Evolutionary conservation across 2,113 vertebrate species (phyloP), one percentile per base, ranked within the genome.

Genomic region (Ovibos moschatus): DNA sequence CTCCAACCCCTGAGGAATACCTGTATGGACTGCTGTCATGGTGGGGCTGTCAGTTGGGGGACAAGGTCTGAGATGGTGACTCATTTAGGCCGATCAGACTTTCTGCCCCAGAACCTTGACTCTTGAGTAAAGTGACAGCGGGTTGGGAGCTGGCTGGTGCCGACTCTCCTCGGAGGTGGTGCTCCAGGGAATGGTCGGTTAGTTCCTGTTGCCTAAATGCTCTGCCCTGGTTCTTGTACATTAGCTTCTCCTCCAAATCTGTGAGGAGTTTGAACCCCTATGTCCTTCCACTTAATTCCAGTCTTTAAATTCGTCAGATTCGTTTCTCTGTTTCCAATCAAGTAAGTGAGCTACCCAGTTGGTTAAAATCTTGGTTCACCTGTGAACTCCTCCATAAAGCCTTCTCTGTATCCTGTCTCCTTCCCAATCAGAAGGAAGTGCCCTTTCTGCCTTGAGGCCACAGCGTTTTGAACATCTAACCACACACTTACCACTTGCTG

Each of bases 1-100:
- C 5, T 4, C 1, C 7, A 43, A 7, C 53, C 74, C 30, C 9
- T 11, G n/a, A 11, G 47, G 58, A 47, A 21, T 11, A 3, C n/a
- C 28, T 82, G 16, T 62, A 6, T 3, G 2, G 21, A 0, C 0
- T 14, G 2, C n/a, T 45, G 0, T 64, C n/a, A 1, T 55, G 13
- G 30, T 27, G 55, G 33, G 19, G 47, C 40, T 76, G 11, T 71
- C 33, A 30, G 16, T 1, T 51, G 36, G 21, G 58, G 30, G 19
- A 1, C 4, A 3, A 64, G 40, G 28, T 58, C 10, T 82, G 71
- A 50, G 50, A 21, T 30, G 43, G 28, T 57, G 55, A 79, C 40
- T 27, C 40, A 23, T 19, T 17, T 5, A 57, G 76, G 4, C 55
- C 81, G 3, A 0, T 53, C 53, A 57, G 15, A 67, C 28, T 53